Evolutionary conservation across 2,888 invertebrate species (phyloP).

Genomic region (Hydrotaea cyrtoneurina): DNA sequence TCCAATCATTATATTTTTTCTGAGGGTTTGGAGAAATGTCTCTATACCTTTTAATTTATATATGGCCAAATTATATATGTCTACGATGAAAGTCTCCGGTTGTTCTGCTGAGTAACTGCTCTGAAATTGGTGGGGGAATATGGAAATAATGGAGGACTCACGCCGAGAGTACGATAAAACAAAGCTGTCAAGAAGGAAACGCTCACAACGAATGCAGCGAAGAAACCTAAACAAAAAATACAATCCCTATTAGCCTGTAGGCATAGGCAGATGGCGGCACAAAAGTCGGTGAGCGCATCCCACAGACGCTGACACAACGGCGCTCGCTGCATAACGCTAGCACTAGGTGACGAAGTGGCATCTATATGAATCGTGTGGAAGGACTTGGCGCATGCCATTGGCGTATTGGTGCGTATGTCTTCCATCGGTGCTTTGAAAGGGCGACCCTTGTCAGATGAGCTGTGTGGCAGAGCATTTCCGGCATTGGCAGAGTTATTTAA

Average conservation of each 20-base stretch:
- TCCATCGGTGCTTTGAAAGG: not conserved
- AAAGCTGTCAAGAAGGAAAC: slow-evolving; percentile 78
- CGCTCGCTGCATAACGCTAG: slow-evolving; percentile 67
- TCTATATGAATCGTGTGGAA: slow-evolving; percentile 74
- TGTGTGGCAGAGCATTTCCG: slow-evolving; percentile 35
- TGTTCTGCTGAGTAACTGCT: too few species aligned
- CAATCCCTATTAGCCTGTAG: slow-evolving; percentile 78
- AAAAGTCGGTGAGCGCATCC: slow-evolving; percentile 69
- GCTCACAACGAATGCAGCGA: slow-evolving; percentile 77
- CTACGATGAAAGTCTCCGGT: too few species aligned
- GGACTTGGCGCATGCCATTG: slow-evolving; percentile 5
- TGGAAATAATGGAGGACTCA: slow-evolving; percentile 68
- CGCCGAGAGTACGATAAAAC: slow-evolving; percentile 76
- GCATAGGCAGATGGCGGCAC: slow-evolving; percentile 68
- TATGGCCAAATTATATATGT: too few species aligned
- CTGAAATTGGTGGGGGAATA: too few species aligned
- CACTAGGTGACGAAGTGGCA: slow-evolving; percentile 70
- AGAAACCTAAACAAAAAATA: slow-evolving; percentile 78
- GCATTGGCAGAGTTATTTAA: slow-evolving; percentile 56
- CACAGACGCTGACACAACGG: slow-evolving; percentile 71
- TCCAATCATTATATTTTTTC: too few species aligned
- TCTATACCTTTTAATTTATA: too few species aligned
- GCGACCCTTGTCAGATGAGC: not conserved
- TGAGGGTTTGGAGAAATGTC: too few species aligned
- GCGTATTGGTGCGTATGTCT: not conserved